A percentile compares a stretch with the other conserved stretches of the same genome.
phyloP scores from a whole-genome alignment of 2,113 vertebrate genomes.

The Spea bombifrons region DNA sequence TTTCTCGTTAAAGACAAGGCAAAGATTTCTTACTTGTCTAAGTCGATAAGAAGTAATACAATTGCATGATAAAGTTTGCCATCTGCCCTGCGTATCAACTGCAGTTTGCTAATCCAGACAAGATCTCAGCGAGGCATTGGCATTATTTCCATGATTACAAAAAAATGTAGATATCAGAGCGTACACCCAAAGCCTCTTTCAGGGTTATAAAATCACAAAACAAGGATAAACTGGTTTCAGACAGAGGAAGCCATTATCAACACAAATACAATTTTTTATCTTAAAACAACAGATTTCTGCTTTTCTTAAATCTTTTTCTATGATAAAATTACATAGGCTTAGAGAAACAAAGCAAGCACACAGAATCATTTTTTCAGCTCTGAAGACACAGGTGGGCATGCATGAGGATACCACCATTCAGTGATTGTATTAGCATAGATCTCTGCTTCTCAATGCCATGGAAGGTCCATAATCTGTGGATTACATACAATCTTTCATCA shows the following conservation, averaged over 20 bases:
- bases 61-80: conserved; percentile 40
- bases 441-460: too few relatives aligned
- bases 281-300: conserved; percentile 3
- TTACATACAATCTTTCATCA: too few relatives aligned
- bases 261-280: conserved; percentile 18
- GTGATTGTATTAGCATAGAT: too few relatives aligned
- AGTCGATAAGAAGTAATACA: conserved; percentile 40
- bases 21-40: conserved; percentile 40
- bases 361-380: too few relatives aligned
- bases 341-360: too few relatives aligned
- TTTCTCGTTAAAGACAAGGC: conserved; percentile 30
- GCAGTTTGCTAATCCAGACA: conserved; percentile 38
- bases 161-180: conserved; percentile 31
- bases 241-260: conserved; percentile 3
- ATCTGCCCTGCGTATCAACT: conserved; percentile 39
- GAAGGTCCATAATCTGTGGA: too few relatives aligned
- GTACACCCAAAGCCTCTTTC: conserved; percentile 28
- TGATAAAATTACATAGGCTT: background rate
- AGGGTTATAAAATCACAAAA: conserved; percentile 32
- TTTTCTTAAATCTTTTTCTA: background rate
- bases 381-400: too few relatives aligned
- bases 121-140: conserved; percentile 38
- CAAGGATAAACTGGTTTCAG: conserved; percentile 13
- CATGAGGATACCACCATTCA: too few relatives aligned
- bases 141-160: conserved; percentile 9